These are phyloP conservation scores for Mus minutoides DNA, from an alignment of 2,797 vertebrate genomes.

Conservation along the genomic window DNA sequence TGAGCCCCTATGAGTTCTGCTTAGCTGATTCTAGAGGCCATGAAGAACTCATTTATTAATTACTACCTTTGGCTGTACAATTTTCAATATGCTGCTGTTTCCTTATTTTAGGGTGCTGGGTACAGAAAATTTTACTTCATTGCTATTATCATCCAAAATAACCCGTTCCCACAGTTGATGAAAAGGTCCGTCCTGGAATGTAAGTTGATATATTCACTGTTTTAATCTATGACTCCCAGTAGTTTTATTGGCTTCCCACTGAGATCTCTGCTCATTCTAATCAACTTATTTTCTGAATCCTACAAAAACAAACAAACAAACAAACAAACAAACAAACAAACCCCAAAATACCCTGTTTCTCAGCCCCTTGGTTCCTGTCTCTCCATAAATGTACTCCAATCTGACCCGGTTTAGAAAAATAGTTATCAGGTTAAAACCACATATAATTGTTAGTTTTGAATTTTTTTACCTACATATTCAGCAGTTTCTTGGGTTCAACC, in stretches of 20 bases:
- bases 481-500: background rate
- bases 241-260: background rate
- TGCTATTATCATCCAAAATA: background rate
- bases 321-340: too few species aligned
- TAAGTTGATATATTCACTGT: background rate
- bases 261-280: conserved; percentile 3
- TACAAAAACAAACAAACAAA: background rate
- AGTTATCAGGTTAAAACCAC: background rate
- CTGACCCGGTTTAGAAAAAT: conserved; percentile 38
- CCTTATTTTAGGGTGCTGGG: background rate
- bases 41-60: background rate
- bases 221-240: background rate
- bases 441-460: conserved; percentile 50
- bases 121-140: conserved; percentile 20
- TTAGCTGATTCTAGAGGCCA: background rate
- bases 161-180: background rate
- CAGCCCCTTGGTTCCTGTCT: background rate
- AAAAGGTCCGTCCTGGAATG: background rate
- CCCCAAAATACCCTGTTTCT: background rate
- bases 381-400: background rate
- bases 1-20: background rate
- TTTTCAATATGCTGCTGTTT: background rate
- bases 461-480: conserved; percentile 28
- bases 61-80: background rate
- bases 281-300: conserved; percentile 32